Evolutionary conservation across 2,888 invertebrate species (phyloP).

Genomic region (Diogma glabrata): DNA sequence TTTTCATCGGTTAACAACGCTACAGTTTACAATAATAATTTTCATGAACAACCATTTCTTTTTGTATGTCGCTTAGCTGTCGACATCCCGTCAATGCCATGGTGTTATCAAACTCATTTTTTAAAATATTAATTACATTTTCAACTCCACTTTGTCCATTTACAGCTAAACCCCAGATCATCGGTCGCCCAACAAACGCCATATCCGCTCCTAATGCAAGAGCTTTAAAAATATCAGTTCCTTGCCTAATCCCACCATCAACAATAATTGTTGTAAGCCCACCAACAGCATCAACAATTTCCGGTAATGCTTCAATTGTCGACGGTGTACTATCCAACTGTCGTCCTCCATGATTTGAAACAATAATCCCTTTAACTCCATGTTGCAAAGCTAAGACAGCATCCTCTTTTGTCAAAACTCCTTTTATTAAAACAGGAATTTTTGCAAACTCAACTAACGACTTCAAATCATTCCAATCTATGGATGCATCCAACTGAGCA

Average conservation of each 20-base stretch:
- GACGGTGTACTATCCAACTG: constrained; percentile 60
- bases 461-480: constrained; percentile 74
- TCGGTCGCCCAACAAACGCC: constrained; percentile 80
- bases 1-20: too few species aligned
- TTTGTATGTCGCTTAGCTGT: constrained; percentile 46
- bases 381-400: constrained; percentile 60
- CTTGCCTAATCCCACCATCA: constrained; percentile 76
- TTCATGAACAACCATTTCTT: constrained; percentile 59
- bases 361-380: constrained; percentile 70
- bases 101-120: constrained; percentile 61
- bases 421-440: constrained; percentile 76
- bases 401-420: constrained; percentile 76
- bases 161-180: constrained; percentile 71
- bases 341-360: constrained; percentile 90
- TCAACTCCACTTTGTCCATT: constrained; percentile 69
- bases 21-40: constrained; percentile 37
- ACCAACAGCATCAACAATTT: constrained; percentile 61
- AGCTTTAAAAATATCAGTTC: constrained; percentile 83
- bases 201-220: constrained; percentile 81
- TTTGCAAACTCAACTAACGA: constrained; percentile 73
- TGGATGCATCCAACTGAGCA: constrained; percentile 62
- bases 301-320: constrained; percentile 68
- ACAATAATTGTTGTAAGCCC: constrained; percentile 65
- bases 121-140: constrained; percentile 57
- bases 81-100: constrained; percentile 66